Conservation (phyloP, 1,140 invertebrate genomes). For the Nilaparvata lugens region DNA sequence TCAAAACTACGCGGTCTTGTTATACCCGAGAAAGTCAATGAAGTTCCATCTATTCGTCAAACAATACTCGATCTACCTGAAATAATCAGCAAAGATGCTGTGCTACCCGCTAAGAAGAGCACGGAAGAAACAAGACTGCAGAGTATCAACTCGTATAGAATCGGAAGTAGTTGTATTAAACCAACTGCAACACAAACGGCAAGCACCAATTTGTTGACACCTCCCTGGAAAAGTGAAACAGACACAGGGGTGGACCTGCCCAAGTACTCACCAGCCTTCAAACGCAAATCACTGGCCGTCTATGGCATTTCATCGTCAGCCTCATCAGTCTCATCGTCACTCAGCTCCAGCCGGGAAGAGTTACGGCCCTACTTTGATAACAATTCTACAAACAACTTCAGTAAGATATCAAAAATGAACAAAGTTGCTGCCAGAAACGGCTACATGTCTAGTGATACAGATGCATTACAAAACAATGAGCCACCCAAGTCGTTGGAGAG, state of each 20-base stretch:
- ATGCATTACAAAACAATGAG: background rate
- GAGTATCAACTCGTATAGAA: background rate
- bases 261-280: constrained; percentile 77
- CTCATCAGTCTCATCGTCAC: constrained; percentile 27
- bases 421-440: background rate
- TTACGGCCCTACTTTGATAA: constrained; percentile 21
- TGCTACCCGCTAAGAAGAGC: constrained; percentile 15
- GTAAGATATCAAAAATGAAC: background rate
- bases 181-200: background rate
- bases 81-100: constrained; percentile 56
- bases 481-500: constrained; percentile 47
- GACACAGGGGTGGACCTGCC: constrained; percentile 47
- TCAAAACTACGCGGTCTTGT: constrained; percentile 76
- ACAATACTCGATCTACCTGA: constrained; percentile 61
- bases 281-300: constrained; percentile 59
- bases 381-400: background rate
- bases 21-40: constrained; percentile 63
- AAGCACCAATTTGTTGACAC: constrained; percentile 19
- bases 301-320: constrained; percentile 40
- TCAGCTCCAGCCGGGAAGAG: constrained; percentile 28
- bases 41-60: constrained; percentile 35
- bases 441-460: background rate
- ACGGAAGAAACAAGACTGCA: background rate
- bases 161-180: background rate
- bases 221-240: constrained; percentile 42